phyloP scores from a whole-genome alignment of 92 coral and sea anemone genomes.

The Heliopora coerulea region DNA sequence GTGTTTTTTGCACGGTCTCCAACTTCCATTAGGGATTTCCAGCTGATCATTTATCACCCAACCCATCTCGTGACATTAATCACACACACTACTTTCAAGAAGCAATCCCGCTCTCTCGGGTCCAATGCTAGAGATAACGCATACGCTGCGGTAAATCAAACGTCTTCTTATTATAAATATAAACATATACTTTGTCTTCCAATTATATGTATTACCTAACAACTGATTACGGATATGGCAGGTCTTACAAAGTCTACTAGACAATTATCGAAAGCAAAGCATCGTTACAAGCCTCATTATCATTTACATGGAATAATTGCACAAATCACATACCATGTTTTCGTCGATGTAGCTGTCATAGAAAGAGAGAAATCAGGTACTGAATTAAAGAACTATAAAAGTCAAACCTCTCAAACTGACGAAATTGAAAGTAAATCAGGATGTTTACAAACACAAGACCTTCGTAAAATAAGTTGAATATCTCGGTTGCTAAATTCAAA shows the following conservation, averaged over 20 bases:
- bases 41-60: too few species aligned
- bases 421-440: not conserved
- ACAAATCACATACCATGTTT: constrained; percentile 51
- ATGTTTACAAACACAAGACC: not conserved
- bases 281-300: not conserved
- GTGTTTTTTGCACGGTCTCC: too few species aligned
- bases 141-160: too few species aligned
- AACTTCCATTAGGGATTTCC: too few species aligned
- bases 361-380: constrained; percentile 8
- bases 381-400: not conserved
- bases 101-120: too few species aligned
- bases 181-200: not conserved
- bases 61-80: too few species aligned
- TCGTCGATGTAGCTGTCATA: constrained; percentile 54
- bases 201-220: not conserved
- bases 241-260: too few species aligned
- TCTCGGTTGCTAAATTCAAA: not conserved
- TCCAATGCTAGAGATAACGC: too few species aligned
- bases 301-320: not conserved
- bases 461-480: not conserved
- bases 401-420: not conserved
- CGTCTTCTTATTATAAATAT: too few species aligned
- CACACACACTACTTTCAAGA: too few species aligned
- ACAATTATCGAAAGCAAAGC: too few species aligned
- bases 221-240: not conserved